Conservation (phyloP, 2,888 invertebrate genomes). For the Hartigia nigra region DNA sequence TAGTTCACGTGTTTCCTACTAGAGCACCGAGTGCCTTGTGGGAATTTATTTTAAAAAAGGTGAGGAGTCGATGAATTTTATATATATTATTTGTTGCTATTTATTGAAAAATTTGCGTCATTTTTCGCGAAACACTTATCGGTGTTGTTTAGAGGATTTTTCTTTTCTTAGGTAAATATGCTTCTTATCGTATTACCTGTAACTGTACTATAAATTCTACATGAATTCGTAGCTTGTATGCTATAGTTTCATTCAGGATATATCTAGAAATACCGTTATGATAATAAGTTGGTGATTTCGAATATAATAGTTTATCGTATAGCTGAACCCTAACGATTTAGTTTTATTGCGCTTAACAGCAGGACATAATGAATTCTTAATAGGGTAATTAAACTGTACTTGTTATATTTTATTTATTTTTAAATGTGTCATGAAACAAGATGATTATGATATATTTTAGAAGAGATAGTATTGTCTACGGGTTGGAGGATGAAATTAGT, state of each 20-base stretch:
- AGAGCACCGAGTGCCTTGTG: conserved; percentile 17
- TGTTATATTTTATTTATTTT: background rate
- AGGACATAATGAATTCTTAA: background rate
- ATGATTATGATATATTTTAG: background rate
- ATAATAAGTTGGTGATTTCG: background rate
- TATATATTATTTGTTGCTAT: background rate
- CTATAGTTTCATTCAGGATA: background rate
- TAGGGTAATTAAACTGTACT: background rate
- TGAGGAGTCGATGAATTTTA: too few relatives aligned
- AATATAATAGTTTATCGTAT: background rate
- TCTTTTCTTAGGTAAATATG: background rate
- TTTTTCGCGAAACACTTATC: background rate
- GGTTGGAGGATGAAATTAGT: background rate
- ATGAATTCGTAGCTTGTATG: background rate
- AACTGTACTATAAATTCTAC: background rate
- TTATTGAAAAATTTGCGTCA: background rate
- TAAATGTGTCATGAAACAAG: background rate
- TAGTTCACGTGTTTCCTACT: conserved; percentile 11
- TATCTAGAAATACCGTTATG: background rate
- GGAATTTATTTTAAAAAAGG: conserved; percentile 18
- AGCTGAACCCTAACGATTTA: background rate
- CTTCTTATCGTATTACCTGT: background rate
- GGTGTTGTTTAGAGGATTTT: background rate
- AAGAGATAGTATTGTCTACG: background rate
- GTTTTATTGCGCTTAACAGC: background rate